Conservation (phyloP, 2,113 vertebrate species). For the Archilochus colubris region DNA sequence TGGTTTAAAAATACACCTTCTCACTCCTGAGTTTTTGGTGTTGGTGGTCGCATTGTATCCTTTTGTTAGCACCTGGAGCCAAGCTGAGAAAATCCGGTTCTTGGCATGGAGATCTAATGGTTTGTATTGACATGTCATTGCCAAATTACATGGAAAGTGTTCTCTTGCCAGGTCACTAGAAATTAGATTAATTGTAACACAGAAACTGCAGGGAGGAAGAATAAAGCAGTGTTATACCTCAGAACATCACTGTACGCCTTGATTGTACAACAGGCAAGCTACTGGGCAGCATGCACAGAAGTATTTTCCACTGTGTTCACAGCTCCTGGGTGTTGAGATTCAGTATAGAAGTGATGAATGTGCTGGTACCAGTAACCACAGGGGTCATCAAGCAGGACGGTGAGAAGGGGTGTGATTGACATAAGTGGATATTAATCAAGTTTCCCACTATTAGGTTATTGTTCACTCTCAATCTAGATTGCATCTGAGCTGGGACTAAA, state of each 20-base stretch:
- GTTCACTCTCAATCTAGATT: background rate
- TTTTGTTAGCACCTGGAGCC: slow-evolving; percentile 57
- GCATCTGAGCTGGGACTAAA: background rate
- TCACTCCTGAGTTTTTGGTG: slow-evolving; percentile 2
- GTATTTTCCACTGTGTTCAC: background rate
- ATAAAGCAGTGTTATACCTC: background rate
- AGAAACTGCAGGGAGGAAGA: background rate
- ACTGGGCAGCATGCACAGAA: background rate
- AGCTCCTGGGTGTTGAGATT: background rate
- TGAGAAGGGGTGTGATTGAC: background rate
- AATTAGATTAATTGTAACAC: slow-evolving; percentile 73
- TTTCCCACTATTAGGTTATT: background rate
- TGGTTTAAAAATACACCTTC: slow-evolving; percentile 55
- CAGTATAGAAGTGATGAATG: background rate
- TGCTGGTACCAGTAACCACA: background rate
- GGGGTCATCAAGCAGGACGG: background rate
- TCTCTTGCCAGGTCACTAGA: slow-evolving; percentile 52
- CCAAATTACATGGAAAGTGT: slow-evolving; percentile 42
- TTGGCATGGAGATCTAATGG: slow-evolving; percentile 17
- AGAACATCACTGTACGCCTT: background rate
- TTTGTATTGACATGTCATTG: background rate
- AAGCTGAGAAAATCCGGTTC: slow-evolving; percentile 41
- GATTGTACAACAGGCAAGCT: background rate
- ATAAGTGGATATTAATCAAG: background rate
- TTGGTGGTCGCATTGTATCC: slow-evolving; percentile 24